A percentile compares a stretch with the other conserved stretches of the same genome.
These are phyloP conservation scores for Mizuhopecten yessoensis DNA, from an alignment of 1,140 invertebrate species.

Conservation along the genomic window DNA sequence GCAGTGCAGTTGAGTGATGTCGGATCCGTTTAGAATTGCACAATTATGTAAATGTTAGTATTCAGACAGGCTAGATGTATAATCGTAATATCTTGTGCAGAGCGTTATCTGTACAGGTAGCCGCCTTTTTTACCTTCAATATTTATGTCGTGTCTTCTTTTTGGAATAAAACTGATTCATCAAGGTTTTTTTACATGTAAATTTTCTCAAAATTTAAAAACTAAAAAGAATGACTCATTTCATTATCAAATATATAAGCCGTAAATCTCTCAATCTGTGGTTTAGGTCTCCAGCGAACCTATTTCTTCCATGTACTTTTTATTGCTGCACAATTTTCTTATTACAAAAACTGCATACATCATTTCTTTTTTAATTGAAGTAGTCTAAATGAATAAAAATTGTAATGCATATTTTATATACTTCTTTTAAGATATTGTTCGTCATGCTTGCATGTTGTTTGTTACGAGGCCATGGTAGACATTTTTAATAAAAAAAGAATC, in stretches of 20 bases:
- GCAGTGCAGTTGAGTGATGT: not conserved
- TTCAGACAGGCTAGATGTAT: not conserved
- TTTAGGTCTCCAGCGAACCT: not conserved
- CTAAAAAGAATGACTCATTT: not conserved
- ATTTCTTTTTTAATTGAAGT: not conserved
- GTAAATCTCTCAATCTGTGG: not conserved
- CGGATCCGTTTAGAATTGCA: not conserved
- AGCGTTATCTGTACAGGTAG: not conserved
- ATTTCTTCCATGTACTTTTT: not conserved
- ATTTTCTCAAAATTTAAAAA: not conserved
- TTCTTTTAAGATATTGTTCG: not conserved
- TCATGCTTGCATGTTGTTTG: not conserved
- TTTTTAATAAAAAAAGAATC: no score
- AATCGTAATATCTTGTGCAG: not conserved
- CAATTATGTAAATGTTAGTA: slow-evolving; percentile 24
- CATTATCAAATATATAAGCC: not conserved
- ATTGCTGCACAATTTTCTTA: not conserved
- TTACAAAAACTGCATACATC: not conserved
- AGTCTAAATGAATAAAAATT: not conserved
- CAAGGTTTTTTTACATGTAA: slow-evolving; percentile 4
- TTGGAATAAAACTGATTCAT: slow-evolving; percentile 10
- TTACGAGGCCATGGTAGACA: not conserved
- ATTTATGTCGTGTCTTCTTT: not conserved
- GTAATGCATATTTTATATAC: not conserved
- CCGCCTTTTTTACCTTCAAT: not conserved